Conservation (phyloP, 2,888 invertebrate species). For the Opisthograptis luteolata region DNA sequence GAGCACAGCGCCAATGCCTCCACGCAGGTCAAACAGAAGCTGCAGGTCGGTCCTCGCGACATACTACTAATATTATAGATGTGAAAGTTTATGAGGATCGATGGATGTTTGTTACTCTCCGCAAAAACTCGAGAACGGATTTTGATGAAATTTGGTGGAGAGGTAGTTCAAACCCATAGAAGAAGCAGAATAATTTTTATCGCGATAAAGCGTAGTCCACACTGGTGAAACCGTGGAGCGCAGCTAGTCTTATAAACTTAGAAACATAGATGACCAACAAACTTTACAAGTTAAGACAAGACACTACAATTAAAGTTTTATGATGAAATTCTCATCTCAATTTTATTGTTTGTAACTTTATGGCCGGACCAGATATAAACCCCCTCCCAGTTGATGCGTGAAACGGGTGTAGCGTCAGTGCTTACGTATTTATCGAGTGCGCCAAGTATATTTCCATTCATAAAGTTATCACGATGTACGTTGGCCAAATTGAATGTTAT, state of each 20-base stretch:
- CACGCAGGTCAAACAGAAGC: constrained; percentile 97
- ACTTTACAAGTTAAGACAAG: background rate
- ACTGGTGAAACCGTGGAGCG: too few species aligned
- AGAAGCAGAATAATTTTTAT: too few species aligned
- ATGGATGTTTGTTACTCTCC: too few species aligned
- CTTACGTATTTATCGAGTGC: constrained; percentile 19
- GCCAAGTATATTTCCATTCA: constrained; percentile 34
- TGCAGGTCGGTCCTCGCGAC: constrained; percentile 88
- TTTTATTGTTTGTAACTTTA: constrained; percentile 1
- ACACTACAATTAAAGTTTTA: background rate
- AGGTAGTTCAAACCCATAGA: too few species aligned
- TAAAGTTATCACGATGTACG: constrained; percentile 19
- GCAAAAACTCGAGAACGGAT: too few species aligned
- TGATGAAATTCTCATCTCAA: background rate
- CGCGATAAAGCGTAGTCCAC: too few species aligned
- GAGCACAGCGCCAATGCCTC: constrained; percentile 98
- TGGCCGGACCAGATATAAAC: constrained; percentile 2
- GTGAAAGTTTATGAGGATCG: too few species aligned
- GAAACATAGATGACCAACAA: too few species aligned
- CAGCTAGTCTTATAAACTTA: too few species aligned
- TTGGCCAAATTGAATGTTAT: background rate
- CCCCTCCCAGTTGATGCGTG: constrained; percentile 8
- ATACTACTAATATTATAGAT: too few species aligned
- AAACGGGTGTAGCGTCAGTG: constrained; percentile 15
- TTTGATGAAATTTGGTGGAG: too few species aligned